Evolutionary conservation across 2,888 invertebrate species (phyloP), one percentile per base, ranked within the genome.

Genomic region (Chymomyza amoena): DNA sequence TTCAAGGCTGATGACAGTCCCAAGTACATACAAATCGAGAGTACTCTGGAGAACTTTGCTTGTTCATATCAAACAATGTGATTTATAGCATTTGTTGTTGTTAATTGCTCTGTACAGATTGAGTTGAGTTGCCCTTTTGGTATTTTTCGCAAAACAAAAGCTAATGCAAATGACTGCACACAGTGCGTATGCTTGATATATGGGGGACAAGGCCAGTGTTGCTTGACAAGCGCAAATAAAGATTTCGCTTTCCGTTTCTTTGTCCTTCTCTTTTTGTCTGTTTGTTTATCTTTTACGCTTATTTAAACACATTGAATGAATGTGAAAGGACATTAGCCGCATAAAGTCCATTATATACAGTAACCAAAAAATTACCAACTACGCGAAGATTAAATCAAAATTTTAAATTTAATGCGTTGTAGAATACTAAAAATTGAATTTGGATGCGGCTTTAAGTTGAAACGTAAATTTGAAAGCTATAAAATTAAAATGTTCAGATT

Each of bases 131-230:
- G 10, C 1, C 16, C 61, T 32, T 54, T 54, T 54, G 18, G 54
- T 51, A 54, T 20, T 54, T 54, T 54, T 54, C 10, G 1, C n/a
- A 51, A 54, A 54, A 20, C 20, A 16, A 54, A 15, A 66, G 69
- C 67, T 50, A 67, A 66, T 63, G 69, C 77, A 77, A 79, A 73
- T 72, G 62, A 66, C 62, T 4, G 75, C 77, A 71, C 67, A 72
- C 84, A 79, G 72, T 70, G 87, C 82, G 81, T 77, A 79, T 82
- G 69, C 87, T 81, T 82, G 82, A 87, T 87, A 64, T 72, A 82
- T 76, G 76, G 70, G 76, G 70, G 71, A 59, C 54, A 18, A 16
- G 36, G 32, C 39, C 39, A 6, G 15, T 20, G 25, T 9, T 7
- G 15, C 28, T 1, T 50, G 1, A 1, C 32, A n/a, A n/a, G 1